Evolutionary conservation across 1,140 invertebrate species (phyloP).

Genomic region (Scaptodrosophila lebanonensis): DNA sequence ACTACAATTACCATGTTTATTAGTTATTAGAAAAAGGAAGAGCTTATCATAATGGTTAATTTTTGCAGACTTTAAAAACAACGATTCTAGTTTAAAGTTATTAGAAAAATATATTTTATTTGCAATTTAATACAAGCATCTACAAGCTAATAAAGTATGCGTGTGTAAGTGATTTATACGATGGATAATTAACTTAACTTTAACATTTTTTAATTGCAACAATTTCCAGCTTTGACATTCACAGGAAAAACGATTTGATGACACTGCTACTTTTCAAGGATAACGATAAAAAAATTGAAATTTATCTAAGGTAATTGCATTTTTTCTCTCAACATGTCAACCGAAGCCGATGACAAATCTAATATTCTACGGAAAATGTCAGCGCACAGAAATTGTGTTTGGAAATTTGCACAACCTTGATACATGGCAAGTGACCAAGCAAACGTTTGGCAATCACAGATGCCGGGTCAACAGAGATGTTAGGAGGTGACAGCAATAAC

Average conservation of each 20-base stretch:
- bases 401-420: conserved; percentile 46
- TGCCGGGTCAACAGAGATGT: background rate
- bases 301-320: conserved; percentile 61
- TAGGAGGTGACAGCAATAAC: background rate
- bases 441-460: background rate
- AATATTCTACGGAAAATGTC: conserved; percentile 36
- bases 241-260: background rate
- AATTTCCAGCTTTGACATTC: conserved; percentile 16
- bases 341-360: conserved; percentile 19
- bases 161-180: no score
- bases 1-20: no score
- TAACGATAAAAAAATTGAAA: conserved; percentile 19
- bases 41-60: no score
- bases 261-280: background rate
- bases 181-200: no score
- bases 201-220: conserved; percentile 26
- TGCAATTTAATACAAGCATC: no score
- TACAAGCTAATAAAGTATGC: no score
- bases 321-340: conserved; percentile 20
- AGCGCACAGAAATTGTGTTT: conserved; percentile 16
- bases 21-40: no score
- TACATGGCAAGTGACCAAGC: background rate
- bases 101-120: no score
- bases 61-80: no score
- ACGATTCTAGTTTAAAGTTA: no score